Percentiles rank a stretch among this genome's conserved stretches.
Evolutionary conservation across 2,888 invertebrate genomes (phyloP).

Genomic region (Cybosia mesomella): DNA sequence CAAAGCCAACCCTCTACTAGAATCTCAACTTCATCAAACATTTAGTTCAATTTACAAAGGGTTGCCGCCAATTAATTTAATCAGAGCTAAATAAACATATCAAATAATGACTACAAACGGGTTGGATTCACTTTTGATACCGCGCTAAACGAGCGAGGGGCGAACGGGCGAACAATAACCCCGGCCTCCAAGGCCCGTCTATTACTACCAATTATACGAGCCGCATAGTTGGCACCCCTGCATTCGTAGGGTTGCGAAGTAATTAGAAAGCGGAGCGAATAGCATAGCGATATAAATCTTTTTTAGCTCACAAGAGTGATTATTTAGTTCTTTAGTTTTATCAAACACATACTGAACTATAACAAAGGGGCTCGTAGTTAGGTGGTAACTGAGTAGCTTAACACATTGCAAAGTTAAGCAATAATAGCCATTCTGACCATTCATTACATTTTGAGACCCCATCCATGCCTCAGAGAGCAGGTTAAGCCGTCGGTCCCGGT

Average conservation of each 20-base stretch:
- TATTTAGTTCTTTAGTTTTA: too few relatives aligned
- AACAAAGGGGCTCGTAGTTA: too few relatives aligned
- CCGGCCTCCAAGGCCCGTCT: slow-evolving; percentile 49
- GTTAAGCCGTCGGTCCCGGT: too few relatives aligned
- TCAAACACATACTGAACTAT: too few relatives aligned
- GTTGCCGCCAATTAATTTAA: slow-evolving; percentile 47
- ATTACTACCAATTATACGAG: slow-evolving; percentile 67
- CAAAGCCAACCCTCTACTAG: slow-evolving; percentile 12
- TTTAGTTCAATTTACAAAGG: slow-evolving; percentile 44
- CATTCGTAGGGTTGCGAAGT: slow-evolving; percentile 51
- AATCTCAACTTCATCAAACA: slow-evolving; percentile 37
- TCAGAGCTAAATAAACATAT: slow-evolving; percentile 48
- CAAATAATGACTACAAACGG: slow-evolving; percentile 38
- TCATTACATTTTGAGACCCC: too few relatives aligned
- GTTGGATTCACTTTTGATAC: slow-evolving; percentile 57
- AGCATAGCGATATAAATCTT: slow-evolving; percentile 10
- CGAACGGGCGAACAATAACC: slow-evolving; percentile 57
- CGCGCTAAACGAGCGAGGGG: slow-evolving; percentile 51
- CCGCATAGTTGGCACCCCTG: slow-evolving; percentile 73
- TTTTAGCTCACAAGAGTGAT: not conserved
- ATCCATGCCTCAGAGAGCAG: too few relatives aligned
- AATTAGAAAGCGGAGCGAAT: slow-evolving; percentile 30
- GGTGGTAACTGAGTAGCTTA: too few relatives aligned
- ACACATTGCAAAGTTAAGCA: too few relatives aligned
- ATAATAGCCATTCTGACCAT: too few relatives aligned